phyloP scores from a whole-genome alignment of 2,113 vertebrate genomes.

The Marmota flaviventris region DNA sequence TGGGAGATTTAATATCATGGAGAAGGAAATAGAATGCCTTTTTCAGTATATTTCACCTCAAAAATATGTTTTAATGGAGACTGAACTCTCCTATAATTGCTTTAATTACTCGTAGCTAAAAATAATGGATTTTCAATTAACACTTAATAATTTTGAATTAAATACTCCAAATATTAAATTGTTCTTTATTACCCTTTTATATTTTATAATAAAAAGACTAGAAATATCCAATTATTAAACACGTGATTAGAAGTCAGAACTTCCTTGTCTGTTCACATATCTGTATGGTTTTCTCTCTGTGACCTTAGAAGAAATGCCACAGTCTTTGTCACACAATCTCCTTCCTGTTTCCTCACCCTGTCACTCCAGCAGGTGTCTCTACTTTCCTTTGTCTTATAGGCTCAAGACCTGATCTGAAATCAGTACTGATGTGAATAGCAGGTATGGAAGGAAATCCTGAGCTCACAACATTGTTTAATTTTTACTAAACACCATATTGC shows the following conservation, averaged over 20 bases:
- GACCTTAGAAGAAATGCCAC: slow-evolving; percentile 71
- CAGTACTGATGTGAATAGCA: slow-evolving; percentile 71
- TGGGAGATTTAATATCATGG: slow-evolving; percentile 59
- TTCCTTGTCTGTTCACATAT: slow-evolving; percentile 23
- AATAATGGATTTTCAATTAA: slow-evolving; percentile 80
- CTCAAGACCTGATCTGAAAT: slow-evolving; percentile 60
- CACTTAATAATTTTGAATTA: slow-evolving; percentile 81
- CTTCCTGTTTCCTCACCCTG: slow-evolving; percentile 77
- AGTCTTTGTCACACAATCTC: slow-evolving; percentile 67
- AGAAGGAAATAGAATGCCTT: background rate
- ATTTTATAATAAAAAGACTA: slow-evolving; percentile 59
- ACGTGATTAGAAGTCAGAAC: slow-evolving; percentile 10
- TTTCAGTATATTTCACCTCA: slow-evolving; percentile 55
- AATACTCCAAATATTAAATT: slow-evolving; percentile 75
- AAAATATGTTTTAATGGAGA: slow-evolving; percentile 30
- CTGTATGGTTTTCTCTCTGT: slow-evolving; percentile 23
- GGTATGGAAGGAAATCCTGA: slow-evolving; percentile 79
- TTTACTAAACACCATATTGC: slow-evolving; percentile 62
- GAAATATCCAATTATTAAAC: slow-evolving; percentile 13
- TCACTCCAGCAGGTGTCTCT: slow-evolving; percentile 83
- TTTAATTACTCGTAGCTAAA: slow-evolving; percentile 75
- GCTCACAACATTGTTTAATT: slow-evolving; percentile 74
- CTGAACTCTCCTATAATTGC: slow-evolving; percentile 57
- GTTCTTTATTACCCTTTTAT: slow-evolving; percentile 69
- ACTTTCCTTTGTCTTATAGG: slow-evolving; percentile 75